Evolutionary conservation across 2,888 invertebrate species (phyloP), one percentile per base, ranked within the genome.

Genomic region (Eretmocerus hayati): DNA sequence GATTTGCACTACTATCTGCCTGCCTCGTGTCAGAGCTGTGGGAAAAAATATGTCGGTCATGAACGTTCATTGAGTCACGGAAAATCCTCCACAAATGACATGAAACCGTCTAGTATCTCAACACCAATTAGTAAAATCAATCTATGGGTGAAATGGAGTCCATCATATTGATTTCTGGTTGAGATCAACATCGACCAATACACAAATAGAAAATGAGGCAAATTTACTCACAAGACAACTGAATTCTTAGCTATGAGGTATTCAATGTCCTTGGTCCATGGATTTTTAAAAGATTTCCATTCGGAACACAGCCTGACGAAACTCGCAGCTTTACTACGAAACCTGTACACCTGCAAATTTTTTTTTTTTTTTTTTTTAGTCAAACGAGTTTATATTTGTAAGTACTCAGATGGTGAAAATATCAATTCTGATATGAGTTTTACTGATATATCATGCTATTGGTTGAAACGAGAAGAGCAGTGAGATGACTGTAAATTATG

Each of bases 191-290:
- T n/a, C n/a, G n/a, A n/a, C n/a, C n/a, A n/a, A n/a, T n/a, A n/a
- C n/a, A n/a, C n/a, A n/a, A n/a, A n/a, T n/a, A n/a, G n/a, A n/a
- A n/a, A n/a, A n/a, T n/a, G n/a, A n/a, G n/a, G n/a, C n/a, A n/a
- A n/a, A n/a, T n/a, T 22, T 19, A 73, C 79, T 75, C 71, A 85
- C 78, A 81, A 74, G 50, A 90, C 78, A 39, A 89, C 78, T 1
- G 83, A 84, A 73, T 93, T 92, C 69, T 88, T 90, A 0, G 91
- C 87, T 57, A 92, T 85, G 55, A 94, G 77, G 66, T 87, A 90
- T 65, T 95, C 94, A 53, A 91, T 84, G 64, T 94, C 94, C 72
- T 91, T 91, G 1, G 93, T 94, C 93, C 93, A 94, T 0, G 95
- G 95, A 73, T 94, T 94, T 62, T 82, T 82, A 69, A 95, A 93